Base-by-base conservation (phyloP, 1,140 invertebrate species). In the Sinonovacula constricta region DNA sequence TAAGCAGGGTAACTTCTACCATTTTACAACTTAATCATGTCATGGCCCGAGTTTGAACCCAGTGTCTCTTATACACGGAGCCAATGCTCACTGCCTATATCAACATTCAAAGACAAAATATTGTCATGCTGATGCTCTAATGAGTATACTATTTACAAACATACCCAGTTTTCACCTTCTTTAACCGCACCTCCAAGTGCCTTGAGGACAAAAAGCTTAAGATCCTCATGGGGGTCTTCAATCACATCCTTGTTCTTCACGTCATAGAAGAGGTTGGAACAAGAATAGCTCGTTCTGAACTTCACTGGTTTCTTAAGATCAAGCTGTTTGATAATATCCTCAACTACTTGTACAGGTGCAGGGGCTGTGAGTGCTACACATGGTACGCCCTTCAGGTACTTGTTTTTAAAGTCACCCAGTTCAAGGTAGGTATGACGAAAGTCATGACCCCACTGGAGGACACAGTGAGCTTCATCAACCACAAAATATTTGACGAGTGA, bases 361-460 rank as follows among this genome's bases (percentile, higher is more conserved):
- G 98, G 99, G 3, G 98, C 98, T 26, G 98, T 99, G n/a, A 99
- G 89, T 0, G 97, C 97, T 28, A 91, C 83, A 81, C 87, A 91
- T 10, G 89, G 86, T 22, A 91, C 80, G 31, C 76, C 77, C n/a
- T 87, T 83, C 60, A 99, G 93, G 92, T 95, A 95, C 82, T 93
- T 93, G 65, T 92, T 90, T 79, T 96, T 92, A 12, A 98, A 89
- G 22, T 93, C 84, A 10, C 95, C 96, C 2, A 99, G 90, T 90
- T 95, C 97, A 3, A 98, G 92, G 90, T 99, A 99, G 90, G 99
- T 96, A 0, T 96, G 96, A 31, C 98, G 92, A 90, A 99, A 99
- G 91, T 99, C 97, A 91, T 99, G 98, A 0, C 98, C 98, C 97
- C 97, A 99, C 85, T 99, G 95, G 87, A 96, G 98, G 0, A 99